Evolutionary conservation across 2,888 invertebrate genomes (phyloP), one percentile per base, ranked within the genome.

Genomic region (Papilio protenor): DNA sequence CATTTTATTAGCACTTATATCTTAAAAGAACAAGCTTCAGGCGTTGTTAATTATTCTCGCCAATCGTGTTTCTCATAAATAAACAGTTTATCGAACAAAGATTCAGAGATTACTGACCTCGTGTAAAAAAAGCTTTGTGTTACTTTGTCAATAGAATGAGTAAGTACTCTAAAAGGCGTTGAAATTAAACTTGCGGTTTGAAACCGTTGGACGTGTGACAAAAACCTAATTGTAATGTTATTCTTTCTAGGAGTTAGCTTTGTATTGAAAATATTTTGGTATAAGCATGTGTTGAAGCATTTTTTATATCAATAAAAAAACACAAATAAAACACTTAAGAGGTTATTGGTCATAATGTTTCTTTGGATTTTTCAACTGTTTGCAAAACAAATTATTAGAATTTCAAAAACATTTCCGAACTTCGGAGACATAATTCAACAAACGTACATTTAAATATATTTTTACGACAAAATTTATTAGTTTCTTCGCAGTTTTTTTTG

Each of bases 31-130:
- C 66, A 77, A 71, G 82, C 78, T 83, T 84, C 57, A 12, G 23
- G 23, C 80, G 81, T 81, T 80, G 84, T 85, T 85, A 85, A 86
- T 87, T 85, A 84, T 80, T 76, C 79, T 76, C 82, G 85, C 81
- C 82, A 86, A 86, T 86, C 87, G 85, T 86, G 87, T 86, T 88
- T 87, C 84, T 85, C 84, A 89, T 88, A 87, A 87, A 85, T 87
- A 84, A 85, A 83, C 81, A 81, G 82, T 88, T 89, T 84, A 81
- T 84, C 86, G 86, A 90, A 90, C 88, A 90, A 90, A 90, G 87
- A 85, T 82, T 85, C 82, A 77, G 81, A 89, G 93, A 91, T 83
- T 89, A 85, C 87, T 88, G 92, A 93, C 90, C 93, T 85, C 83
- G 81, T 18, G 66, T 82, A 87, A 84, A 88, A 89, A 90, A 88